Evolutionary conservation across 2,888 invertebrate species (phyloP), one percentile per base, ranked within the genome.

Genomic region (Diarsia dahlii): DNA sequence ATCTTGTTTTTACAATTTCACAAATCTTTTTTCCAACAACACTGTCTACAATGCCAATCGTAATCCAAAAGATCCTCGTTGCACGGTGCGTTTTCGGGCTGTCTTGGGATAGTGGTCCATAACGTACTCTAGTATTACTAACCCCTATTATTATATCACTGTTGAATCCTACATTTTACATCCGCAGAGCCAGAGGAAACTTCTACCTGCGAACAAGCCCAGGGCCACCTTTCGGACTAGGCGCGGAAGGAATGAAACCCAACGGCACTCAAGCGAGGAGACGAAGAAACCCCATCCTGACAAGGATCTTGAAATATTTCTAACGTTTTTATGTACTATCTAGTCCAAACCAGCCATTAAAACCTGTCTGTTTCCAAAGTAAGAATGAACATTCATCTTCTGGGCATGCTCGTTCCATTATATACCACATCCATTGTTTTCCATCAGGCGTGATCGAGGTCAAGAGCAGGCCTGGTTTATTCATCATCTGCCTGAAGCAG

Each of bases 111-210:
- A 12, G 1, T 62, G 10, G 20, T 2, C 20, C 10, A 39, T 34
- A 10, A 12, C 4, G 5, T 20, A 39, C 34, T 62, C 39, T 20
- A 34, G 39, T 20, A 20, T 39, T 12, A 39, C 39, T 62, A 20
- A 62, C 39, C 39, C 39, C 2, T 39, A 39, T 39, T 39, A 39
- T 39, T 39, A 39, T 39, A 3, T 6, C 15, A 28, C 45, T 45
- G 1, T 4, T 64, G 20, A 39, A n/a, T 12, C 8, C 8, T n/a
- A 1, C 6, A 68, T 76, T 72, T 81, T 58, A 52, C 68, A 52
- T 82, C 85, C 91, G 54, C 94, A 96, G 96, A 46, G 93, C 94
- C 5, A 89, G 88, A 77, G 96, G 96, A 20, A 94, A 95, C 89
- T 96, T 88, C 84, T 96, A 89, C 86, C 88, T 96, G 23, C 91